Evolutionary conservation across 1,140 invertebrate species (phyloP).

Genomic region (Lutraria rhynchaena): DNA sequence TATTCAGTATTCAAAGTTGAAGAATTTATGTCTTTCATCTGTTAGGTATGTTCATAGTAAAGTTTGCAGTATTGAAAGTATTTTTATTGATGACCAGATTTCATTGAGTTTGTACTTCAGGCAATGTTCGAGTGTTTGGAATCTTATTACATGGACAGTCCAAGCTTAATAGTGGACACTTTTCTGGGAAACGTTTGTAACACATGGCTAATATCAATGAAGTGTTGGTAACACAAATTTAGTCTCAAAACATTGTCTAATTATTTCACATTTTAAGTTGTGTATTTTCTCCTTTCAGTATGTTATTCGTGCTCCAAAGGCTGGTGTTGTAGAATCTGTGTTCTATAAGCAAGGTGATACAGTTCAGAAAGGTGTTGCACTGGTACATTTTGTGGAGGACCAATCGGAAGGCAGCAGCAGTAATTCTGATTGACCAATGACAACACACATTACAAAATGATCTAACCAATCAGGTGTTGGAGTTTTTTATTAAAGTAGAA

Average conservation of each 20-base stretch:
- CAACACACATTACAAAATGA: too few relatives aligned
- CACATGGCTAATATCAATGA: neutral
- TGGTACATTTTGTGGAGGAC: conserved; percentile 84
- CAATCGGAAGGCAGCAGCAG: neutral
- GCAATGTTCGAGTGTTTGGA: too few relatives aligned
- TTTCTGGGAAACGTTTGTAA: neutral
- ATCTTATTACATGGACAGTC: too few relatives aligned
- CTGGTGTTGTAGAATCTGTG: conserved; percentile 90
- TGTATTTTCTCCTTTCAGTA: conserved; percentile 85
- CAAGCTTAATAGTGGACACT: neutral
- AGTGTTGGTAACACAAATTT: neutral
- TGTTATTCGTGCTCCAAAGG: conserved; percentile 90
- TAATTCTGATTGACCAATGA: conserved; percentile 7
- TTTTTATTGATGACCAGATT: too few relatives aligned
- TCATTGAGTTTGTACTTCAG: too few relatives aligned
- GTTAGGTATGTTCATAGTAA: too few relatives aligned
- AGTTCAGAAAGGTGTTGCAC: conserved; percentile 89
- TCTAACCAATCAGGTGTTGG: too few relatives aligned
- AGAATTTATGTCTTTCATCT: too few relatives aligned
- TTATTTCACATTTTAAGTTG: too few relatives aligned
- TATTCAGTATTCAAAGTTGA: too few relatives aligned
- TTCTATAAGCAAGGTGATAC: conserved; percentile 90
- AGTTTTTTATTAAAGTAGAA: too few relatives aligned
- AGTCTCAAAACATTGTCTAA: neutral
- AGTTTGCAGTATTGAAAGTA: too few relatives aligned